These are phyloP conservation scores for Epinotia nisella DNA, from an alignment of 2,888 invertebrate species.

Conservation along the genomic window DNA sequence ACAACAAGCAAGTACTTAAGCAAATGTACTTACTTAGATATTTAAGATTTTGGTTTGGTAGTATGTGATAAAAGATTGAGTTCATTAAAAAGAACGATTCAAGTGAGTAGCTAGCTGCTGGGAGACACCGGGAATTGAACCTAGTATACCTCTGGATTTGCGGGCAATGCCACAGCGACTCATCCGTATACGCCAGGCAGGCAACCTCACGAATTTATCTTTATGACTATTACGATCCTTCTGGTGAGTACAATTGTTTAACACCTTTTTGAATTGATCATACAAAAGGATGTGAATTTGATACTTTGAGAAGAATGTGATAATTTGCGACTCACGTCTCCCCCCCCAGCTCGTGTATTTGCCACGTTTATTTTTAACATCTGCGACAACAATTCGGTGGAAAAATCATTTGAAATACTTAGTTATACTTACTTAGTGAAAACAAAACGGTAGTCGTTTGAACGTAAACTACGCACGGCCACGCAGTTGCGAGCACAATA, in stretches of 20 bases:
- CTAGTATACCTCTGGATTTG: too few relatives aligned
- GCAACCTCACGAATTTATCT: too few relatives aligned
- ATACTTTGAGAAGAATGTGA: slow-evolving; percentile 28
- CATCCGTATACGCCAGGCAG: too few relatives aligned
- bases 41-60: too few relatives aligned
- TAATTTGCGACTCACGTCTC: slow-evolving; percentile 39
- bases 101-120: too few relatives aligned
- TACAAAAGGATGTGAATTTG: slow-evolving; percentile 2
- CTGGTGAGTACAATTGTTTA: background rate
- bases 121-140: too few relatives aligned
- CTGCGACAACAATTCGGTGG: slow-evolving; percentile 20
- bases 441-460: slow-evolving; percentile 11
- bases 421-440: slow-evolving; percentile 17
- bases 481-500: slow-evolving; percentile 16
- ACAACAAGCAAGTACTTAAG: too few relatives aligned
- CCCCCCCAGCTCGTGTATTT: slow-evolving; percentile 1
- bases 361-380: slow-evolving; percentile 32
- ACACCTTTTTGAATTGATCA: slow-evolving; percentile 4
- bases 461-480: background rate
- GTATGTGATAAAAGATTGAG: too few relatives aligned
- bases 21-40: too few relatives aligned
- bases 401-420: slow-evolving; percentile 29
- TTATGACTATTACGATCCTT: too few relatives aligned
- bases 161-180: too few relatives aligned
- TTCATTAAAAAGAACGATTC: too few relatives aligned